Base-by-base conservation (phyloP, 2,888 invertebrate genomes). In the Electrophaes corylata region DNA sequence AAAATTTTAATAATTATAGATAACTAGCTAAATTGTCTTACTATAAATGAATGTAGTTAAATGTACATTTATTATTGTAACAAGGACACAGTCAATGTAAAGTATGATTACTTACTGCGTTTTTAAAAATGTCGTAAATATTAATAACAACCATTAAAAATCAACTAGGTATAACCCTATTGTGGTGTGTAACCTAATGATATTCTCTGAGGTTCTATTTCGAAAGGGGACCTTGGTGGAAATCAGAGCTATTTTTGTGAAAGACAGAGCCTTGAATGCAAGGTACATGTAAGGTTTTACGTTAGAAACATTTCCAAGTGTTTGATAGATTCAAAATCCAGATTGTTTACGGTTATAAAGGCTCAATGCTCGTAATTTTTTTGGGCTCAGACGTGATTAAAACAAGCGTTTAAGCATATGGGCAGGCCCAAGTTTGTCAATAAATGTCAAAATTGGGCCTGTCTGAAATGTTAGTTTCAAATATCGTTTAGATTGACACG, bases 241-340 rank as follows among this genome's bases (percentile, higher is more conserved):
- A 49, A 47, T 59, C 51, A 43, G 48, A 56, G 57, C 56, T 57
- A 56, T 55, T 48, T 59, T 58, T 60, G 51, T 63, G 58, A 60
- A 59, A 60, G 46, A 60, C 20, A 29, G 33, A 54, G 56, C 65
- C 58, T 60, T 58, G 49, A 40, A 23, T 18, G 45, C n/a, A 50
- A 43, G n/a, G 20, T 57, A 44, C 44, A 51, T 29, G 26, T 29
- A 29, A 10, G 10, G 26, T 29, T 29, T 29, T 10, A 29, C 10
- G 26, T 29, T 29, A 10, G 8, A 8, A 10, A 29, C 26, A 39
- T 43, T 51, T 40, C 39, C 26, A 61, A 58, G 47, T 40, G 39
- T 29, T 44, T 39, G 26, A 29, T 29, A 44, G 35, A 37, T 52
- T 12, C 8, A 39, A 41, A 20, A 33, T 33, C 14, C n/a, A n/a